Conservation (phyloP, 2,113 vertebrate genomes). For the Azemiops feae region DNA sequence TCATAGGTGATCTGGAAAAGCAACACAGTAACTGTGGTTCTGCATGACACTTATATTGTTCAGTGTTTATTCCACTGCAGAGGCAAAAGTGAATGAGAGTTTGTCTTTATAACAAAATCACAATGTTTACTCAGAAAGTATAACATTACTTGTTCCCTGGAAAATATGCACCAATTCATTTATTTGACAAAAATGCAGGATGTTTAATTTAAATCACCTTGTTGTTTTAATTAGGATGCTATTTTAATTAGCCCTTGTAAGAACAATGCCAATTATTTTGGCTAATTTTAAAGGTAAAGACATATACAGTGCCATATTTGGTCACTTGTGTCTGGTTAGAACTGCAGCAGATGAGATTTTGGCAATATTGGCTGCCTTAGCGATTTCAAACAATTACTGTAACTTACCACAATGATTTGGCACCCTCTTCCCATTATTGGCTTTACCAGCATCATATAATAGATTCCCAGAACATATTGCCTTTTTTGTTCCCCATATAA, state of each 20-base stretch:
- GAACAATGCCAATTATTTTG: not conserved
- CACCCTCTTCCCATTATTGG: not conserved
- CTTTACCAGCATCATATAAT: not conserved
- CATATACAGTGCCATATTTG: not conserved
- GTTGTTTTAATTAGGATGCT: not conserved
- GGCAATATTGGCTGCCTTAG: not conserved
- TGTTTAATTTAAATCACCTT: not conserved
- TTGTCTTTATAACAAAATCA: not conserved
- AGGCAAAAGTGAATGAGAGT: not conserved
- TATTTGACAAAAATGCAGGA: not conserved
- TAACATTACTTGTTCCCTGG: not conserved
- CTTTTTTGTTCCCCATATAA: not conserved
- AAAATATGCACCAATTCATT: not conserved
- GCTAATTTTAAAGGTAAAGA: not conserved
- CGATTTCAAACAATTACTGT: not conserved
- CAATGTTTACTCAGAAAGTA: not conserved
- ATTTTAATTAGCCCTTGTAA: not conserved
- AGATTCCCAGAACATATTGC: not conserved
- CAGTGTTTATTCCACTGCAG: not conserved
- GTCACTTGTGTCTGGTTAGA: not conserved
- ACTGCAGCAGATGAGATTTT: not conserved
- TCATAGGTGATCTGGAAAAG: not conserved
- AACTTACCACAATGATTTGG: not conserved
- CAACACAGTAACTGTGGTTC: not conserved
- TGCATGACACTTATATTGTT: not conserved